Conservation (phyloP, 2,888 invertebrate species). For the Aquatica leii region DNA sequence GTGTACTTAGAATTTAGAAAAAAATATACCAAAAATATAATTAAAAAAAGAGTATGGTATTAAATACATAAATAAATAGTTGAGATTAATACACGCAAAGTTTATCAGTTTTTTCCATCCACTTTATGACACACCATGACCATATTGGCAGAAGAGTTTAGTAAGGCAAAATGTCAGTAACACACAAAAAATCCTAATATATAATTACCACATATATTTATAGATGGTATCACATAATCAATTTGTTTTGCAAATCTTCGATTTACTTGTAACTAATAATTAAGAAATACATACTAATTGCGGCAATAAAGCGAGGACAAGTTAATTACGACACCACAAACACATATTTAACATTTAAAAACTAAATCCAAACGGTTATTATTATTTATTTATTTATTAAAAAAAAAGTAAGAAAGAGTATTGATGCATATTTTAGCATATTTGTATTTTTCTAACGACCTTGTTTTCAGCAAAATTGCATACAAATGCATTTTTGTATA, state of each 20-base stretch:
- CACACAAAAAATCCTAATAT: background rate
- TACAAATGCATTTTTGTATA: background rate
- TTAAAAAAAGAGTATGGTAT: too few species aligned
- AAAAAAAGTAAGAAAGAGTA: background rate
- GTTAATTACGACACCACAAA: constrained; percentile 14
- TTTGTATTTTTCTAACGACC: constrained; percentile 3
- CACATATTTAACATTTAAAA: background rate
- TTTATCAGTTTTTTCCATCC: too few species aligned
- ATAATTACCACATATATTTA: background rate
- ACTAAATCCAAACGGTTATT: background rate
- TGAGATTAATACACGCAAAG: too few species aligned
- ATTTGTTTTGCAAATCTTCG: constrained; percentile 11
- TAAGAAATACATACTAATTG: constrained; percentile 14
- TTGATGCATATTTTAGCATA: constrained; percentile 16
- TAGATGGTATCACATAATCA: background rate
- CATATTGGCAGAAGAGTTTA: too few species aligned
- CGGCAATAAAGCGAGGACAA: constrained; percentile 19
- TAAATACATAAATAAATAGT: too few species aligned
- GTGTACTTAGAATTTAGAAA: too few species aligned
- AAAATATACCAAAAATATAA: too few species aligned
- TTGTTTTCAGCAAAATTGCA: background rate
- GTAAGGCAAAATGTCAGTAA: constrained; percentile 3
- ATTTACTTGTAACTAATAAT: constrained; percentile 6
- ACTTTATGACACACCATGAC: too few species aligned
- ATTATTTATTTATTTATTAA: background rate